Percentiles rank a stretch among this genome's conserved stretches.
phyloP scores from a whole-genome alignment of 2,888 invertebrate genomes.

The Horisme vitalbata region DNA sequence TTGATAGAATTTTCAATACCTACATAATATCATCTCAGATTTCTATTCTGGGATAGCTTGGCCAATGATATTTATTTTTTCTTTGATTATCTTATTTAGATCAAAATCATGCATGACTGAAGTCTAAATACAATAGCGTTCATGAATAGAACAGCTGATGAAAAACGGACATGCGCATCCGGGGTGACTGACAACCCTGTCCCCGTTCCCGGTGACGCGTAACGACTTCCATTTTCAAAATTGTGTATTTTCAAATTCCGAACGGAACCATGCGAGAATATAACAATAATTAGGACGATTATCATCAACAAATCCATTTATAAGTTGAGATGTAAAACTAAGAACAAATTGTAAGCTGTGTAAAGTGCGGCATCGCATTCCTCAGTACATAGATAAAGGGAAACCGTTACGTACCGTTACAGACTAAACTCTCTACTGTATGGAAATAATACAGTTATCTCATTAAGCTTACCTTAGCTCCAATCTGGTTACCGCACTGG shows the following conservation, averaged over 20 bases:
- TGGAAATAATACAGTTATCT: conserved; percentile 16
- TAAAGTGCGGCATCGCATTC: conserved; percentile 15
- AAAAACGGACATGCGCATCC: conserved; percentile 28
- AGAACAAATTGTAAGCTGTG: conserved; percentile 4
- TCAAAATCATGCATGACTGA: not conserved
- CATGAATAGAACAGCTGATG: conserved; percentile 13
- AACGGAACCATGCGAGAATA: conserved; percentile 56
- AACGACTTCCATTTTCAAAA: conserved; percentile 45
- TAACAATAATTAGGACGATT: conserved; percentile 9
- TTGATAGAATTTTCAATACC: too few species aligned
- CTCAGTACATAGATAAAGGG: conserved; percentile 11
- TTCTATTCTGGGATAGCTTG: too few species aligned
- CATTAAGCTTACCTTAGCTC: conserved; percentile 75
- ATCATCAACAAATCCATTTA: too few species aligned
- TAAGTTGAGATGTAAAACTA: not conserved
- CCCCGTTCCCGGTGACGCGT: conserved; percentile 40
- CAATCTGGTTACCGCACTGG: conserved; percentile 94
- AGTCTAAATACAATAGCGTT: not conserved
- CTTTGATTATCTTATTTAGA: too few species aligned
- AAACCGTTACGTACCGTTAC: conserved; percentile 33
- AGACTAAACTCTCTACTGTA: conserved; percentile 9
- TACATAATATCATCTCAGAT: too few species aligned
- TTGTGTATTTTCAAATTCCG: conserved; percentile 42
- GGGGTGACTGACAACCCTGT: conserved; percentile 42
- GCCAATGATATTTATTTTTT: too few species aligned